A percentile compares a stretch with the other conserved stretches of the same genome.
Conservation (phyloP, 2,113 vertebrate genomes). For the Tyrannus savana region DNA sequence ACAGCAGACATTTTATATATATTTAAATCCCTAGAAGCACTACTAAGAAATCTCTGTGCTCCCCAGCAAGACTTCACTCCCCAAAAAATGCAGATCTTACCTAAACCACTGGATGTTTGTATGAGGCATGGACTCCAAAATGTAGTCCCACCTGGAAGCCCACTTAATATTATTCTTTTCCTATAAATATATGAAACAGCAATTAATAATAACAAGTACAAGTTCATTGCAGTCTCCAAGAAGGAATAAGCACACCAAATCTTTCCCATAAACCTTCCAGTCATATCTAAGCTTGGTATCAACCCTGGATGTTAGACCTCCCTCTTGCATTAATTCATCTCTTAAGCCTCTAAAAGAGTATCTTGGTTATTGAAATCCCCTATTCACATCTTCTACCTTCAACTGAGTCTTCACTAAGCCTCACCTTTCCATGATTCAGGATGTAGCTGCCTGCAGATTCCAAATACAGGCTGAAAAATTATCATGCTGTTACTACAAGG, state of each 20-base stretch:
- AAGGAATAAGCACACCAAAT: not conserved
- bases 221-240: not conserved
- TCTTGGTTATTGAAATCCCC: not conserved
- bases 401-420: not conserved
- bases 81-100: slow-evolving; percentile 64
- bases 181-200: slow-evolving; percentile 65
- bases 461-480: not conserved
- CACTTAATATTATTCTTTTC: slow-evolving; percentile 84
- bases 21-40: not conserved
- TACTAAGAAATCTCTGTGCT: not conserved
- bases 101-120: slow-evolving; percentile 92
- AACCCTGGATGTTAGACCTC: not conserved
- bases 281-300: not conserved
- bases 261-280: not conserved
- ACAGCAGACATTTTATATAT: not conserved
- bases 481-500: not conserved
- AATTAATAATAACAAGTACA: not conserved
- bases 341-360: not conserved
- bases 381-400: not conserved
- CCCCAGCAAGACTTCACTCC: not conserved
- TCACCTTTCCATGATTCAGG: not conserved
- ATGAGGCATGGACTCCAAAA: slow-evolving; percentile 89
- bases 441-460: not conserved
- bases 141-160: slow-evolving; percentile 92
- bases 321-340: not conserved